Conservation (phyloP, 1,140 invertebrate species). For the Myzus persicae region DNA sequence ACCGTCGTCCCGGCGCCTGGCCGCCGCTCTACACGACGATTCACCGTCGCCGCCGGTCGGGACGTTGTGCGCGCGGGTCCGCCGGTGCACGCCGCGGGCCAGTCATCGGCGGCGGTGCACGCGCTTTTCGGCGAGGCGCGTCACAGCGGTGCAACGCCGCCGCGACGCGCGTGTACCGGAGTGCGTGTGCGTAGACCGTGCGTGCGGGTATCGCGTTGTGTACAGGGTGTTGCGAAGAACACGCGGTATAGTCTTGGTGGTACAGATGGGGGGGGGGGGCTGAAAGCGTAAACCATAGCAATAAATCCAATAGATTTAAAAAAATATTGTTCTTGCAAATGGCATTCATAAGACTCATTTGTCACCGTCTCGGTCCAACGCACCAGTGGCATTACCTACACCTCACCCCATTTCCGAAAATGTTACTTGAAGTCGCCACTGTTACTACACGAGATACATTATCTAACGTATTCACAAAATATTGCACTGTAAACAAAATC, state of each 20-base stretch:
- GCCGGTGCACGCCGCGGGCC: neutral
- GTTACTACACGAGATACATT: neutral
- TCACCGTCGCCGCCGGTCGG: neutral
- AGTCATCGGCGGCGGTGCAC: neutral
- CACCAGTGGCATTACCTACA: neutral
- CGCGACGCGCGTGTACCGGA: neutral
- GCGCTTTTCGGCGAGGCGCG: neutral
- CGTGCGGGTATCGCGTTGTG: neutral
- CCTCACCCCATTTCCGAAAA: too few species aligned
- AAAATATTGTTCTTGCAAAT: too few species aligned
- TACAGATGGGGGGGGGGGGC: too few species aligned
- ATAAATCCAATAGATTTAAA: too few species aligned
- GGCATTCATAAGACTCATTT: neutral
- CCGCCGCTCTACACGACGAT: neutral
- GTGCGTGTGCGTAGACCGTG: neutral
- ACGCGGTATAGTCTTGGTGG: too few species aligned
- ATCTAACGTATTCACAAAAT: too few species aligned
- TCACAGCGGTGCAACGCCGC: constrained; percentile 18
- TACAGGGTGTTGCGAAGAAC: neutral
- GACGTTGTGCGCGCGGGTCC: neutral
- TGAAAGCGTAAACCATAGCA: too few species aligned
- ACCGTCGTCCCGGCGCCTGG: neutral
- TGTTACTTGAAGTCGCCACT: neutral
- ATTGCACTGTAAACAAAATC: too few species aligned
- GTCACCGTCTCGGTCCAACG: neutral